These are phyloP conservation scores for Helleia helle DNA, from an alignment of 2,888 invertebrate genomes.

Conservation along the genomic window DNA sequence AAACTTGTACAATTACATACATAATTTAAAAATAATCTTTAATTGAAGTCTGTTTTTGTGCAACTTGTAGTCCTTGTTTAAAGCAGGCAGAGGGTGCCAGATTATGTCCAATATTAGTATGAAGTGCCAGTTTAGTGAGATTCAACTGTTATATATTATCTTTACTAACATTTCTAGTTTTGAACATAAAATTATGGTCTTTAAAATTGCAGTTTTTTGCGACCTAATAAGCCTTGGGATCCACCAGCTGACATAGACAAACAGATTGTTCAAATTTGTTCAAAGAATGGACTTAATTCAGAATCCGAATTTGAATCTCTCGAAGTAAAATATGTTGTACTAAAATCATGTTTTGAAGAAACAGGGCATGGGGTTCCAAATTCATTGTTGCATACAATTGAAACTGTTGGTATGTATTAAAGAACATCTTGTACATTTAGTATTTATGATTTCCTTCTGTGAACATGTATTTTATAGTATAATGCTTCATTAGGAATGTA, in stretches of 20 bases:
- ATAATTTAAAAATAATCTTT: no score
- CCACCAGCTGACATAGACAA: constrained; percentile 79
- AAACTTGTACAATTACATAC: no score
- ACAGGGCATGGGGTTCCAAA: constrained; percentile 88
- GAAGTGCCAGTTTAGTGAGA: no score
- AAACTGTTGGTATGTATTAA: constrained; percentile 75
- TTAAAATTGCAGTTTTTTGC: constrained; percentile 78
- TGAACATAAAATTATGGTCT: constrained; percentile 19
- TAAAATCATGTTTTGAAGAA: constrained; percentile 79
- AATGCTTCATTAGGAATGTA: neutral
- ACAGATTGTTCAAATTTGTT: constrained; percentile 76
- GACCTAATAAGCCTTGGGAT: constrained; percentile 81
- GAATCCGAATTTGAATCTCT: constrained; percentile 59
- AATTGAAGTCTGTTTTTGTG: no score
- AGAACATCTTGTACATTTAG: neutral
- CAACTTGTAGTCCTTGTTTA: no score
- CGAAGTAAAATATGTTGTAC: constrained; percentile 77
- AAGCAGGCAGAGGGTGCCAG: no score
- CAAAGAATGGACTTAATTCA: constrained; percentile 60
- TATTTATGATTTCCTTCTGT: no score
- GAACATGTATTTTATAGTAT: no score
- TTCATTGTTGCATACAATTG: constrained; percentile 83
- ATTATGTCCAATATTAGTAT: no score
- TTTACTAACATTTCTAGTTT: no score
- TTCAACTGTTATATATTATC: no score